Conservation (phyloP, 2,888 invertebrate species). For the Zele albiditarsus region DNA sequence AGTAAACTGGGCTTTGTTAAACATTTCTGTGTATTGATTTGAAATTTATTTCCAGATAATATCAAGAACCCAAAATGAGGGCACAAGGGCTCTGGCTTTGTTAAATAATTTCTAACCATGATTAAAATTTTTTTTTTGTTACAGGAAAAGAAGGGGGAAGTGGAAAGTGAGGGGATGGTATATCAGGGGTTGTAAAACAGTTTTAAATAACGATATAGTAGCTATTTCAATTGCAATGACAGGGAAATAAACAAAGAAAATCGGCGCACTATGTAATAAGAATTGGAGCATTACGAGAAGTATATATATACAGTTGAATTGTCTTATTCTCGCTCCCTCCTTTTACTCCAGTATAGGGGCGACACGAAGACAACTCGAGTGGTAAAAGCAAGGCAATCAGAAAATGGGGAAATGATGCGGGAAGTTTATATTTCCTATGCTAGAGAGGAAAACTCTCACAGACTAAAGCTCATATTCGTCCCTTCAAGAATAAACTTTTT, state of each 20-base stretch:
- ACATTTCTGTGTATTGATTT: too few species aligned
- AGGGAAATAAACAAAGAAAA: not conserved
- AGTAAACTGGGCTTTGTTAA: too few species aligned
- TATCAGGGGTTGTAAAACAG: too few species aligned
- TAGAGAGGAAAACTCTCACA: slow-evolving; percentile 20
- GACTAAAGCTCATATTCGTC: not conserved
- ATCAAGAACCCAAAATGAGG: too few species aligned
- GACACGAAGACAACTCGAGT: not conserved
- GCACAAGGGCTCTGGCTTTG: too few species aligned
- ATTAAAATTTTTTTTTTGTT: too few species aligned
- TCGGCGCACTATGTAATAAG: not conserved
- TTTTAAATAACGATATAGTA: too few species aligned
- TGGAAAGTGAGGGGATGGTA: too few species aligned
- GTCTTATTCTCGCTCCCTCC: not conserved
- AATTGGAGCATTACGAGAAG: not conserved
- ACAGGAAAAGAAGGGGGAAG: too few species aligned
- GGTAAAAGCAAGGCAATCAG: slow-evolving; percentile 20
- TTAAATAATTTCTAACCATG: too few species aligned
- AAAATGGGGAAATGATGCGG: slow-evolving; percentile 30
- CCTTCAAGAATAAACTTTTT: slow-evolving; percentile 17
- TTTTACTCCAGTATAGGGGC: not conserved
- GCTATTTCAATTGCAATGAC: too few species aligned
- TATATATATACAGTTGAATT: not conserved
- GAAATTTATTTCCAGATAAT: too few species aligned
- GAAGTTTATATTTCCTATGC: slow-evolving; percentile 37